Evolutionary conservation across 2,888 invertebrate genomes (phyloP).

Genomic region (Eudasyphora cyanicolor): DNA sequence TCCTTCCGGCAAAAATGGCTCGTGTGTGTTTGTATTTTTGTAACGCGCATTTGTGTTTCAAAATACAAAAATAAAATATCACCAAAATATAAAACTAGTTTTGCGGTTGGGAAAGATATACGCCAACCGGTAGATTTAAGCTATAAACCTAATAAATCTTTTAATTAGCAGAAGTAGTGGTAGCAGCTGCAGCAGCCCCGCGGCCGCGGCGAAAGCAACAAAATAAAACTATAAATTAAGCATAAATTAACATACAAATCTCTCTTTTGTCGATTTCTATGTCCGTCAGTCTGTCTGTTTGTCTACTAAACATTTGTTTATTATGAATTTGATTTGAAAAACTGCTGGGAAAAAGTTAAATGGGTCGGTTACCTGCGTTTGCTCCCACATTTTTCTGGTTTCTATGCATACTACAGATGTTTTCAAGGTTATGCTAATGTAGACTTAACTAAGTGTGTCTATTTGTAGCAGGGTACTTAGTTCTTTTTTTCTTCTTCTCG

Average conservation of each 20-base stretch:
- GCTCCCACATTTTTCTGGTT: neutral
- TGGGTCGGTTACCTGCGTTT: constrained; percentile 28
- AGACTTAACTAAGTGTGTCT: too few species aligned
- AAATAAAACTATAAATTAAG: constrained; percentile 48
- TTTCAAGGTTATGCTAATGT: constrained; percentile 34
- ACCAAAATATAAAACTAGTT: constrained; percentile 26
- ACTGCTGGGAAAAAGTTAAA: constrained; percentile 39
- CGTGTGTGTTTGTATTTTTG: neutral
- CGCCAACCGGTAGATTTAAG: constrained; percentile 55
- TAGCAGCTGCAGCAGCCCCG: neutral
- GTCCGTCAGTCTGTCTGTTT: too few species aligned
- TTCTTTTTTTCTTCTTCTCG: too few species aligned
- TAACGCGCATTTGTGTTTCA: constrained; percentile 30
- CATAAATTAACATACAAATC: constrained; percentile 15
- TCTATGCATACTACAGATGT: neutral
- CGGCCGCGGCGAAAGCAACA: constrained; percentile 18
- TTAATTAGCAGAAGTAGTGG: constrained; percentile 36
- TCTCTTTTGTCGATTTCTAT: neutral
- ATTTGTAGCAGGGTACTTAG: neutral
- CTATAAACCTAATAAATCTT: constrained; percentile 54
- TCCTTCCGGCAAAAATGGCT: neutral
- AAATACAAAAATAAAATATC: constrained; percentile 7
- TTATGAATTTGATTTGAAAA: neutral
- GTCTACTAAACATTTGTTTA: neutral
- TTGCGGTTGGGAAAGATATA: neutral